Evolutionary conservation across 2,888 invertebrate species (phyloP), one percentile per base, ranked within the genome.

Genomic region (Polyommatus iphigenia): DNA sequence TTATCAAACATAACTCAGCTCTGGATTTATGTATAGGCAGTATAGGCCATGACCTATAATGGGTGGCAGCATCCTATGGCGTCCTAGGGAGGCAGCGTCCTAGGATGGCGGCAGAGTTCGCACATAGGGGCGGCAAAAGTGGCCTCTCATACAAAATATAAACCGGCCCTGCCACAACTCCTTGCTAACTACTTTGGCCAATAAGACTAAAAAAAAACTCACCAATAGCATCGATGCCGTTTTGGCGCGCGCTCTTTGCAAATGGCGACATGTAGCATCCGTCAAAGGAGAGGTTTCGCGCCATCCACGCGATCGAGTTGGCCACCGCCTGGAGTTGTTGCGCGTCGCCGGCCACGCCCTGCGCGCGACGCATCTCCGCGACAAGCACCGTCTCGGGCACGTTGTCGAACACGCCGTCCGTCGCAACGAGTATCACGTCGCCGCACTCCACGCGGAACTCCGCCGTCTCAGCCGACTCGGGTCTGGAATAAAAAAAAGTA

Each of bases 351-450:
- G 86, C 87, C 24, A 86, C 81, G 2, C 83, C 85, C 79, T 87
- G 89, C 96, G 96, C 96, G 89, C 97, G 96, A 83, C 95, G 94
- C 91, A 99, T 95, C 91, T 98, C 98, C 76, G 97, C 96, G 83
- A 99, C 95, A 85, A 99, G 95, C 88, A 99, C 95, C 82, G 97
- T 96, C 85, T 98, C 98, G 80, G 99, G 98, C 85, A 99, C 97
- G 94, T 99, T 99, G 94, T 99, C 99, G 94, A 99, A 99, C 78
- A 99, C 98, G 78, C 99, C 99, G 92, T 99, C 99, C 0, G 99
- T 99, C 36, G 99, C 99, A 78, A 99, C 96, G 62, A 99, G 95
- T 85, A 99, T 98, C 77, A 98, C 98, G 91, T 99, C 99, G 77
- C 99, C 99, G 87, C 98, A 97, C 90, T 98, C 97, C 77, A 98